Conservation (phyloP, 2,888 invertebrate genomes). For the Frankliniella fusca region DNA sequence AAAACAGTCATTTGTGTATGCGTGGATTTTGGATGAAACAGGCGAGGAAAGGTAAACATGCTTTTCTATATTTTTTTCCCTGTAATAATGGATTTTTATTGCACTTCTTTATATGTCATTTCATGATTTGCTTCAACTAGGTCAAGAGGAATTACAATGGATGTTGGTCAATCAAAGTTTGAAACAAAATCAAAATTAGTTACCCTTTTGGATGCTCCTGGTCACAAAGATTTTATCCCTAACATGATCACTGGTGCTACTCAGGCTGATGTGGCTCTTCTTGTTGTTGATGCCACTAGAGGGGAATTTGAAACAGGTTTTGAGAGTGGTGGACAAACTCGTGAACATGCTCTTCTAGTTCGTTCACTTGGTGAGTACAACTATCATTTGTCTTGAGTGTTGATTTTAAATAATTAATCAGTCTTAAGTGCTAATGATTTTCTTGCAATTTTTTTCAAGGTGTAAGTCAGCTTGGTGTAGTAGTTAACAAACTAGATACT, state of each 20-base stretch:
- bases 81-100: constrained; percentile 29
- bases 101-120: not conserved
- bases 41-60: constrained; percentile 76
- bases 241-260: constrained; percentile 99
- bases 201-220: constrained; percentile 92
- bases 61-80: not conserved
- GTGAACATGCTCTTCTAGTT: constrained; percentile 94
- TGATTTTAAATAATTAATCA: constrained; percentile 45
- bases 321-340: constrained; percentile 94
- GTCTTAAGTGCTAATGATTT: constrained; percentile 45
- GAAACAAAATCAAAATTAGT: constrained; percentile 78
- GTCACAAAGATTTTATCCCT: constrained; percentile 98
- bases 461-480: constrained; percentile 88
- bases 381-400: constrained; percentile 29
- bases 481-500: constrained; percentile 96
- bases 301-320: constrained; percentile 99
- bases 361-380: constrained; percentile 59
- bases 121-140: not conserved
- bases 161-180: constrained; percentile 89
- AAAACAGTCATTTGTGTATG: constrained; percentile 96
- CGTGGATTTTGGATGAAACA: constrained; percentile 98
- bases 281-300: constrained; percentile 92
- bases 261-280: constrained; percentile 93
- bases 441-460: constrained; percentile 51
- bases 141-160: constrained; percentile 96